Evolutionary conservation across 2,113 vertebrate species (phyloP).

Genomic region (Eubucco bourcierii): DNA sequence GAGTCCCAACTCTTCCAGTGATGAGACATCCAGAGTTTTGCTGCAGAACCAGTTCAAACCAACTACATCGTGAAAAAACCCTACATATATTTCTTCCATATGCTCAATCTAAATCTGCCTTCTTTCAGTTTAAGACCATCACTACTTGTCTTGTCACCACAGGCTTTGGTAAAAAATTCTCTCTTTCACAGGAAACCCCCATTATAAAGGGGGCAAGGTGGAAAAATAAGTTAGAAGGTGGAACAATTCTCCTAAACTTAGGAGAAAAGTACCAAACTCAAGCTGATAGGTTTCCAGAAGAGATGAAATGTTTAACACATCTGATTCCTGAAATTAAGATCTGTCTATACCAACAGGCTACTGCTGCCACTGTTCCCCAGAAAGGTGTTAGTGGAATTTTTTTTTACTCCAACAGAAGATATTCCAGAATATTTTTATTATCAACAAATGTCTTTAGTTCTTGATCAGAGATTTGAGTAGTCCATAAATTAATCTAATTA

Average conservation of each 20-base stretch:
- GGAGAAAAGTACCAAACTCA: background rate
- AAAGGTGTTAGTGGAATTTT: background rate
- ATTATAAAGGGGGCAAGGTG: background rate
- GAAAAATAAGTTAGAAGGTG: background rate
- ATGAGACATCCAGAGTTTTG: background rate
- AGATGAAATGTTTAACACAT: background rate
- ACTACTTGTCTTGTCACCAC: background rate
- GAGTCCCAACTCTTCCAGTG: background rate
- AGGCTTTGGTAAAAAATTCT: background rate
- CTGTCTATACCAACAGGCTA: accelerated
- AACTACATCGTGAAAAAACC: background rate
- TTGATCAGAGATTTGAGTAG: background rate
- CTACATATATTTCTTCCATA: too few relatives aligned
- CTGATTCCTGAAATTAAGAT: background rate
- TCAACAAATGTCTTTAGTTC: background rate
- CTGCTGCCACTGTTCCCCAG: background rate
- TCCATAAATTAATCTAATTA: background rate
- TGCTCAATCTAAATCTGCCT: background rate
- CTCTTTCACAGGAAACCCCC: background rate
- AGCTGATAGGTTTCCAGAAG: background rate
- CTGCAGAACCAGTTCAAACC: background rate
- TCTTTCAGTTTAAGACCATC: background rate
- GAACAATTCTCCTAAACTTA: background rate
- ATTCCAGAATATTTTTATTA: background rate
- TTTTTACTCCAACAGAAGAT: background rate